phyloP scores from a whole-genome alignment of 2,888 invertebrate species.

The Thyatira batis region DNA sequence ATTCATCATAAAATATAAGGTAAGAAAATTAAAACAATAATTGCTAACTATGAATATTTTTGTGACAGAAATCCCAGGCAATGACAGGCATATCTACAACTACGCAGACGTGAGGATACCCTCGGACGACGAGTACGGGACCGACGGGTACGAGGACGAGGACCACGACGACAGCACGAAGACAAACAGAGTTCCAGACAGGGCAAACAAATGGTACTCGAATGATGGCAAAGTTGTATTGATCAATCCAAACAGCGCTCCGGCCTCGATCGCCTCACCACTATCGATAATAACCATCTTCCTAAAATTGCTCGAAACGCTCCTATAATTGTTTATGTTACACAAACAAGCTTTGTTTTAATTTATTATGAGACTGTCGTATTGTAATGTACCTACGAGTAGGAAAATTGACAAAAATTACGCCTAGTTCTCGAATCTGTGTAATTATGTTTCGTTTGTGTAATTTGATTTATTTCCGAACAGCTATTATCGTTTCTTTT shows the following conservation, averaged over 20 bases:
- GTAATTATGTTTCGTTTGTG: conserved; percentile 4
- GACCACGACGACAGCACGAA: conserved; percentile 59
- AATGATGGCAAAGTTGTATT: conserved; percentile 67
- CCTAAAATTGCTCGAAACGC: conserved; percentile 29
- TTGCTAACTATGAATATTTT: conserved; percentile 15
- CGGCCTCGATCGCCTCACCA: conserved; percentile 27
- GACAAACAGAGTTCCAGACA: conserved; percentile 73
- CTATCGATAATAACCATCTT: conserved; percentile 45
- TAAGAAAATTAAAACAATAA: neutral
- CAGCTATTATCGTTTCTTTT: conserved; percentile 16
- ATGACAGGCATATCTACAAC: conserved; percentile 71
- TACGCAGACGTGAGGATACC: conserved; percentile 67
- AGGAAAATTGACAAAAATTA: conserved; percentile 30
- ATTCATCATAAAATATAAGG: too few relatives aligned
- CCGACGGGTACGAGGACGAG: conserved; percentile 68
- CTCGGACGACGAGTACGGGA: conserved; percentile 71
- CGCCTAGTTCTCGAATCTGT: conserved; percentile 13
- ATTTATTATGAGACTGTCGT: conserved; percentile 10
- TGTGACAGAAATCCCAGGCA: conserved; percentile 75
- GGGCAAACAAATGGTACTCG: conserved; percentile 79
- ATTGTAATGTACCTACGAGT: conserved; percentile 12
- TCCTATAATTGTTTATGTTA: conserved; percentile 30
- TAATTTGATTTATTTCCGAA: conserved; percentile 12
- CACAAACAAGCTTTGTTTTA: conserved; percentile 5
- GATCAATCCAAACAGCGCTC: conserved; percentile 41